These are phyloP conservation scores for Melanotaenia nigrans DNA, from an alignment of 2,797 vertebrate species.

Conservation along the genomic window DNA sequence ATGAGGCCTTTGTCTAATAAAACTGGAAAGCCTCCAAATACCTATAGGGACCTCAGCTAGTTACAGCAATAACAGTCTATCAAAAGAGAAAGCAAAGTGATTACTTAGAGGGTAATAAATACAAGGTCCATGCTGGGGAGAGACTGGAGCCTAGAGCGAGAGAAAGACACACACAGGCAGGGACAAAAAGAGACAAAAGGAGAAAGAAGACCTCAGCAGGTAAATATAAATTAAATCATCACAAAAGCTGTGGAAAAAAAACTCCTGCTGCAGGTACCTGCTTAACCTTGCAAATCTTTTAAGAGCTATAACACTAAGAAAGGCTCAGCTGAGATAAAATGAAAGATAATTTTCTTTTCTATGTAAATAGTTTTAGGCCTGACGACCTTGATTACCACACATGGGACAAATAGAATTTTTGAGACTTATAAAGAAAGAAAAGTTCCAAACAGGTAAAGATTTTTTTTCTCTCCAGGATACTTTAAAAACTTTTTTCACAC, in stretches of 20 bases:
- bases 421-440: conserved; percentile 33
- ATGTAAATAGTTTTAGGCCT: conserved; percentile 7
- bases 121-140: conserved; percentile 78
- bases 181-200: conserved; percentile 56
- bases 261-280: conserved; percentile 16
- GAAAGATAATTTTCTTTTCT: conserved; percentile 14
- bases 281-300: conserved; percentile 47
- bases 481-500: conserved; percentile 46
- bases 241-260: conserved; percentile 13
- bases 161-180: conserved; percentile 36
- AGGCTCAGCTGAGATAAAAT: conserved; percentile 25
- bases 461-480: conserved; percentile 3
- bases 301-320: conserved; percentile 33
- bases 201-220: conserved; percentile 20
- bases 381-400: conserved; percentile 53
- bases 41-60: conserved; percentile 82
- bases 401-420: conserved; percentile 47
- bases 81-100: conserved; percentile 85
- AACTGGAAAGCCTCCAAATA: conserved; percentile 85
- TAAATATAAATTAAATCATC: conserved; percentile 26
- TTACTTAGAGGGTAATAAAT: conserved; percentile 85
- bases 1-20: conserved; percentile 85
- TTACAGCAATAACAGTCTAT: conserved; percentile 83
- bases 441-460: conserved; percentile 10
- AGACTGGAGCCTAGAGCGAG: conserved; percentile 58